Evolutionary conservation across 2,888 invertebrate species (phyloP).

Genomic region (Hypselothyrea guttata): DNA sequence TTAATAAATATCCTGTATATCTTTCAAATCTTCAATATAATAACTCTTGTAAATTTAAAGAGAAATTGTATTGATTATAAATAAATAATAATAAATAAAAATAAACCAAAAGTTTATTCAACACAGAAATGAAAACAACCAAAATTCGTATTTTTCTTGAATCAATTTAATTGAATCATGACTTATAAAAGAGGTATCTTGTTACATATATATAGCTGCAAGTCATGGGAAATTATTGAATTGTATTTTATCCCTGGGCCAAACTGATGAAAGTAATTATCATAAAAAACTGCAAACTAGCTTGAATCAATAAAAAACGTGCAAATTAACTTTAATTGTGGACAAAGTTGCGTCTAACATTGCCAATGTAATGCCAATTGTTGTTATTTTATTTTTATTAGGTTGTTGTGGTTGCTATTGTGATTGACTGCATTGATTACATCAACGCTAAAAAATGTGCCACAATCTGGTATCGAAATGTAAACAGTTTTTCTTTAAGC

Average conservation of each 20-base stretch:
- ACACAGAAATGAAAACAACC: too few relatives aligned
- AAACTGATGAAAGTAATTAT: constrained; percentile 17
- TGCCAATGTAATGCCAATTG: constrained; percentile 25
- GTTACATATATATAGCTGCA: constrained; percentile 13
- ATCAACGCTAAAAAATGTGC: constrained; percentile 38
- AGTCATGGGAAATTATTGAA: constrained; percentile 28
- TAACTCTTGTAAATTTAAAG: too few relatives aligned
- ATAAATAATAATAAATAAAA: too few relatives aligned
- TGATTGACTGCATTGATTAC: constrained; percentile 40
- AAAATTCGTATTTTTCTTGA: too few relatives aligned
- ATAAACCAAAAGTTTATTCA: too few relatives aligned
- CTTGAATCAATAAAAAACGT: constrained; percentile 50
- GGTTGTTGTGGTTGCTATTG: constrained; percentile 21
- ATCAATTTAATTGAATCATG: too few relatives aligned
- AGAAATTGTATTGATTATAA: too few relatives aligned
- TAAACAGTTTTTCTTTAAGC: constrained; percentile 16
- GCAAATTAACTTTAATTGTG: constrained; percentile 57
- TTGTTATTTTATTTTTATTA: constrained; percentile 10
- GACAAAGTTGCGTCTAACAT: constrained; percentile 29
- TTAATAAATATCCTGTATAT: too few relatives aligned
- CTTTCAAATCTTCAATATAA: too few relatives aligned
- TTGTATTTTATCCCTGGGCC: constrained; percentile 19
- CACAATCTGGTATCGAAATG: constrained; percentile 19
- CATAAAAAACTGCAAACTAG: constrained; percentile 15
- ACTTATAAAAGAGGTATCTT: neutral